phyloP scores from a whole-genome alignment of 2,113 vertebrate genomes.

The Marmota flaviventris region DNA sequence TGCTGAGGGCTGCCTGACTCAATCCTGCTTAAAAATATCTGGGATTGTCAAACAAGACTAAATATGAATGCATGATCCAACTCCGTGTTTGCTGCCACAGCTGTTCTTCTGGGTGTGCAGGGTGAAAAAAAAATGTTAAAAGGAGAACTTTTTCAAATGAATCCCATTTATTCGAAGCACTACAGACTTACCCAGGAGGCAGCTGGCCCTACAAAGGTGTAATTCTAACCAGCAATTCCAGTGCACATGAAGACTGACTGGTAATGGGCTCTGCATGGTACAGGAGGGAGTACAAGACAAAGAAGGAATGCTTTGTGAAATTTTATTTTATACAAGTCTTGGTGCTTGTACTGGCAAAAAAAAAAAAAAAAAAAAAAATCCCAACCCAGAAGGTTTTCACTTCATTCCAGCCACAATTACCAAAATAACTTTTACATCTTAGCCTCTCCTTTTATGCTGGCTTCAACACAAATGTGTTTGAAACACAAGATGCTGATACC shows the following conservation, averaged over 20 bases:
- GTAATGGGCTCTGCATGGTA: rapidly evolving
- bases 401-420: constrained; percentile 53
- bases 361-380: background rate
- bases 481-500: background rate
- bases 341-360: background rate
- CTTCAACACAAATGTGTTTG: constrained; percentile 6
- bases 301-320: background rate
- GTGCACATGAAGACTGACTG: rapidly evolving
- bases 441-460: constrained; percentile 39
- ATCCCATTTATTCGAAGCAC: constrained; percentile 53
- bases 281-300: background rate
- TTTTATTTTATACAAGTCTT: background rate
- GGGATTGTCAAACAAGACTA: constrained; percentile 80
- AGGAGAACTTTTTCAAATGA: constrained; percentile 41
- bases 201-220: background rate
- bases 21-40: constrained; percentile 86
- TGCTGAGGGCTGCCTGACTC: constrained; percentile 73
- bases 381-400: constrained; percentile 46
- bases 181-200: background rate
- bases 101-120: constrained; percentile 74
- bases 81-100: constrained; percentile 75
- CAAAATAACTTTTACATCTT: constrained; percentile 26
- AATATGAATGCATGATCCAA: constrained; percentile 61
- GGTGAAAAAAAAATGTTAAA: constrained; percentile 54
- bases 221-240: background rate